phyloP scores from a whole-genome alignment of 2,113 vertebrate species.

The Mormyrus lacerda region DNA sequence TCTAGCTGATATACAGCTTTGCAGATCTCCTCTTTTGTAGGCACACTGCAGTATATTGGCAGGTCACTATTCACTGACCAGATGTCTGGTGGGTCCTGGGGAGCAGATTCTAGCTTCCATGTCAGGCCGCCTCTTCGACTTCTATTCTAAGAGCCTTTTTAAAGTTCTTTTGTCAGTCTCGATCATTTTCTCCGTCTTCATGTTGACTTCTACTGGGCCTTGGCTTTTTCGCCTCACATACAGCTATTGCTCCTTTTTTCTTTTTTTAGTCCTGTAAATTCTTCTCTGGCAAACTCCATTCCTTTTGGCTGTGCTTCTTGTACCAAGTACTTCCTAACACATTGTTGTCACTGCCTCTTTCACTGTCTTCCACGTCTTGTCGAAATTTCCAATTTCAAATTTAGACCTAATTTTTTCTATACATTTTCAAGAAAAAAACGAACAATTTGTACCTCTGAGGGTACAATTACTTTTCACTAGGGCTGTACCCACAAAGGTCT shows the following conservation, averaged over 20 bases:
- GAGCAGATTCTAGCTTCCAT: not conserved
- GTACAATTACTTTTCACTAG: not conserved
- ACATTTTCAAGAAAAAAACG: not conserved
- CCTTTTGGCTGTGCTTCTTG: not conserved
- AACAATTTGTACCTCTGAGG: not conserved
- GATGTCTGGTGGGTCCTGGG: not conserved
- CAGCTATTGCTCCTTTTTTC: too few relatives aligned
- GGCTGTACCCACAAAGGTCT: not conserved
- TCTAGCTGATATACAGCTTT: not conserved
- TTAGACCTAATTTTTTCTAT: not conserved
- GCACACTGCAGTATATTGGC: not conserved
- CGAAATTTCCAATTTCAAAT: not conserved
- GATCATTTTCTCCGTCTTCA: too few relatives aligned
- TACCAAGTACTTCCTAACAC: not conserved
- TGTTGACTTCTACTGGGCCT: too few relatives aligned
- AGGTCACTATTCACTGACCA: not conserved
- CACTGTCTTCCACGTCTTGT: not conserved
- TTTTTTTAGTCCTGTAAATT: too few relatives aligned
- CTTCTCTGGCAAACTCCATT: not conserved
- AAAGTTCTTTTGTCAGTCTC: too few relatives aligned
- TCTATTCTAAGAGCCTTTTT: not conserved
- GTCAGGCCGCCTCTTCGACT: not conserved
- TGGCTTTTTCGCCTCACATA: too few relatives aligned
- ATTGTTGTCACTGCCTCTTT: not conserved
- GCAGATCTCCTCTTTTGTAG: not conserved